These are phyloP conservation scores for Pseudomyrmex gracilis DNA, from an alignment of 1,140 invertebrate genomes.

Conservation along the genomic window DNA sequence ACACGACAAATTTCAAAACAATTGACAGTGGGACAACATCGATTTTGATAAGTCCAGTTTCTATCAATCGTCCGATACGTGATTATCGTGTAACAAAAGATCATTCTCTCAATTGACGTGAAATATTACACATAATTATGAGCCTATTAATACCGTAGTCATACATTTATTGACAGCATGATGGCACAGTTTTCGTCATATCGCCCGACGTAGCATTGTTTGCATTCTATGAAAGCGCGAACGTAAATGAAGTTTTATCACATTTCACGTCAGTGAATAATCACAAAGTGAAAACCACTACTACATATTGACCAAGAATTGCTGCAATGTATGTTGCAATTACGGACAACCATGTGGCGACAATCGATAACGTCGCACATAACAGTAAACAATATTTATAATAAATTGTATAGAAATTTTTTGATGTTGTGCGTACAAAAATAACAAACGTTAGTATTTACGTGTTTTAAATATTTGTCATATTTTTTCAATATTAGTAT, in stretches of 20 bases:
- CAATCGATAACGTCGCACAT: background rate
- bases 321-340: constrained; percentile 3
- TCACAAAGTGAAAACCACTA: constrained; percentile 10
- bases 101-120: constrained; percentile 33
- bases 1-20: too few species aligned
- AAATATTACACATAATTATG: constrained; percentile 50
- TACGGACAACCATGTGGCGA: background rate
- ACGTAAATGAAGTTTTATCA: constrained; percentile 23
- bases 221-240: background rate
- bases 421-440: too few species aligned
- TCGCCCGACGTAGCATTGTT: constrained; percentile 4
- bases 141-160: constrained; percentile 27
- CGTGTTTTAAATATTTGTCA: too few species aligned
- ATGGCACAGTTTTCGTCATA: constrained; percentile 11
- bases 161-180: constrained; percentile 1
- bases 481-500: background rate
- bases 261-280: background rate
- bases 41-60: constrained; percentile 2
- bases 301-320: constrained; percentile 3
- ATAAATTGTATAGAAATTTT: background rate
- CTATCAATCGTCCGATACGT: background rate
- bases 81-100: constrained; percentile 1
- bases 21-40: background rate
- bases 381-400: background rate
- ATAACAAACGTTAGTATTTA: too few species aligned